A percentile compares a stretch with the other conserved stretches of the same genome.
These are phyloP conservation scores for Nemotelus nigrinus DNA, from an alignment of 2,888 invertebrate genomes.

Conservation along the genomic window DNA sequence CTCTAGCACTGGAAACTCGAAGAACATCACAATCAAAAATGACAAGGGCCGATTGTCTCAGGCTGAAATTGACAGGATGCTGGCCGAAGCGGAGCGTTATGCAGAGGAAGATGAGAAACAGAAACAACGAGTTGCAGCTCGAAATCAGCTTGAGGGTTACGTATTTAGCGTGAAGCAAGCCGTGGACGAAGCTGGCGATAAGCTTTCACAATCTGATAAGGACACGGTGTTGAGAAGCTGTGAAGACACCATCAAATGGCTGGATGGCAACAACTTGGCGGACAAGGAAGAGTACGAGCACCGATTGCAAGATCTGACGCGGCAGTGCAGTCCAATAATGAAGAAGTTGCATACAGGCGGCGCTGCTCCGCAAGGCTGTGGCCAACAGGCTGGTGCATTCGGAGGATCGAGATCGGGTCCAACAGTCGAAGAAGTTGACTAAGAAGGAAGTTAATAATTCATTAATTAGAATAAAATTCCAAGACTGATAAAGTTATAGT, in stretches of 20 bases:
- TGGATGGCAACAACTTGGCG: constrained; percentile 78
- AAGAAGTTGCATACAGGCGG: constrained; percentile 73
- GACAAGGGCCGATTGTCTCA: constrained; percentile 86
- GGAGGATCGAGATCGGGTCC: constrained; percentile 65
- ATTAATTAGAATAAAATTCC: no score
- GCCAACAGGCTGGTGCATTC: constrained; percentile 55
- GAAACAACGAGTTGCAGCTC: constrained; percentile 73
- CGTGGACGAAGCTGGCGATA: constrained; percentile 68
- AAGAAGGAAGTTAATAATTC: constrained; percentile 57
- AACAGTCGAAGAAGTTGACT: constrained; percentile 75
- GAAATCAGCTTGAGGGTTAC: constrained; percentile 82
- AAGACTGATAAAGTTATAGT: no score
- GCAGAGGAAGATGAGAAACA: constrained; percentile 79
- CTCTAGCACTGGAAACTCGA: constrained; percentile 79
- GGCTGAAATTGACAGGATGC: constrained; percentile 88
- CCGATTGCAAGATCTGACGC: constrained; percentile 75
- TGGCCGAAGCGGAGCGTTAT: constrained; percentile 81
- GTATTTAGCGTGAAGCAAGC: constrained; percentile 77
- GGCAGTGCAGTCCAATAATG: constrained; percentile 77
- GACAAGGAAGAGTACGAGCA: constrained; percentile 77
- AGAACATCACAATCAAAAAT: constrained; percentile 86
- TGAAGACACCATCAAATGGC: constrained; percentile 76
- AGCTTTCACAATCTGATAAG: constrained; percentile 75
- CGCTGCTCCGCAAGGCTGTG: constrained; percentile 54
- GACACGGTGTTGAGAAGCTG: constrained; percentile 73